Evolutionary conservation across 2,113 vertebrate species (phyloP).

Genomic region (Chionodraco myersi): DNA sequence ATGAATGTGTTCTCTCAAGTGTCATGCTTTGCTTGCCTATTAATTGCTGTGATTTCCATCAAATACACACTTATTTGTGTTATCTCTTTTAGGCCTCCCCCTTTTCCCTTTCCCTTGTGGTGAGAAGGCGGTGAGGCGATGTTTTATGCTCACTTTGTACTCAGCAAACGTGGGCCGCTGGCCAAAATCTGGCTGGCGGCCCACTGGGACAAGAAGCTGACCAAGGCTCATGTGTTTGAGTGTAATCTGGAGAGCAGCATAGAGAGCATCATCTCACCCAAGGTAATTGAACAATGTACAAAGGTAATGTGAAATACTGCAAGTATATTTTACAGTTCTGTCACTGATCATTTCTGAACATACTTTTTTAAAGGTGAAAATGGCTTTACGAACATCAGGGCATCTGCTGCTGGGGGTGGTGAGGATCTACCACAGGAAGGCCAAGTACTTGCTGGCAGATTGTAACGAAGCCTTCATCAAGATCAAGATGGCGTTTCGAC

Average conservation of each 20-base stretch:
- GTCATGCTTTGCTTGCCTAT: neutral
- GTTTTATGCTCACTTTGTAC: slow-evolving; percentile 99
- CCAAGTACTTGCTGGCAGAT: slow-evolving; percentile 97
- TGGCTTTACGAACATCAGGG: slow-evolving; percentile 96
- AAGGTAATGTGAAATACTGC: neutral
- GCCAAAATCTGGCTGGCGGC: slow-evolving; percentile 99
- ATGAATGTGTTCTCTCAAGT: neutral
- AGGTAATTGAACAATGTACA: slow-evolving; percentile 80
- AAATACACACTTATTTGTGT: slow-evolving; percentile 8
- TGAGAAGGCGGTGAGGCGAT: slow-evolving; percentile 85
- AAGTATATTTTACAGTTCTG: neutral
- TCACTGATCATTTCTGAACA: neutral
- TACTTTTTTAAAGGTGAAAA: slow-evolving; percentile 89
- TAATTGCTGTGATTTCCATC: neutral
- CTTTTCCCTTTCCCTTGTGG: slow-evolving; percentile 36
- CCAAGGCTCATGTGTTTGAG: slow-evolving; percentile 99
- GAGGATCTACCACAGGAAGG: slow-evolving; percentile 98
- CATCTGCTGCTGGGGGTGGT: slow-evolving; percentile 96
- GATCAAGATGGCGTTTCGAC: slow-evolving; percentile 99
- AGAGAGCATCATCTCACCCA: slow-evolving; percentile 97
- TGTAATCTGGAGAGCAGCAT: slow-evolving; percentile 98
- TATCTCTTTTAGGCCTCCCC: slow-evolving; percentile 29
- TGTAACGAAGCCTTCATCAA: slow-evolving; percentile 99
- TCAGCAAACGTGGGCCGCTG: slow-evolving; percentile 97
- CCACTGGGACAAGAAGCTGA: slow-evolving; percentile 99